These are phyloP conservation scores for Zaprionus lachaisei DNA, from an alignment of 1,140 invertebrate genomes.

Conservation along the genomic window DNA sequence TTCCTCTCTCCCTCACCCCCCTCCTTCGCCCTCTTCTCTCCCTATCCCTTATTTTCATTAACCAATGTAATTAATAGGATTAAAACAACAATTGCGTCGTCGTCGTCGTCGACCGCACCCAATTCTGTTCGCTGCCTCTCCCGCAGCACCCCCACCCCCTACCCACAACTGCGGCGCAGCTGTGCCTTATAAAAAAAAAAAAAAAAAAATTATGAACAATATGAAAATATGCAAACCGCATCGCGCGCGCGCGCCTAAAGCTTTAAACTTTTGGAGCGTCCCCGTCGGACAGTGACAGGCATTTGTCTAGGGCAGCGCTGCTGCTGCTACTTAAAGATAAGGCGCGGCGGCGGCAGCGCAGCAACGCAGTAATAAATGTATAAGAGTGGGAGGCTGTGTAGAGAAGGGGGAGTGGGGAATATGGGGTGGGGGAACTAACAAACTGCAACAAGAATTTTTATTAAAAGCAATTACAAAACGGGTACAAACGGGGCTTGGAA, in stretches of 20 bases:
- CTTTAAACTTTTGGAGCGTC: slow-evolving; percentile 53
- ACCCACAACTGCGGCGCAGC: slow-evolving; percentile 6
- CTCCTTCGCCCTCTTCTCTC: background rate
- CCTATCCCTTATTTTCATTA: slow-evolving; percentile 60
- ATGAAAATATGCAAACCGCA: slow-evolving; percentile 66
- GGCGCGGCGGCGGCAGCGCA: slow-evolving; percentile 18
- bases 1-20: slow-evolving; percentile 33
- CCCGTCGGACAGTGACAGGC: slow-evolving; percentile 38
- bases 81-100: slow-evolving; percentile 77
- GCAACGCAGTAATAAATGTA: slow-evolving; percentile 16
- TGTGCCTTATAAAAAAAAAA: slow-evolving; percentile 40
- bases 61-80: slow-evolving; percentile 82
- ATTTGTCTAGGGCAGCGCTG: slow-evolving; percentile 32
- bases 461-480: slow-evolving; percentile 81
- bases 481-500: slow-evolving; percentile 55
- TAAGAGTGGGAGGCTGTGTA: slow-evolving; percentile 35
- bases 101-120: slow-evolving; percentile 63
- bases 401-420: background rate
- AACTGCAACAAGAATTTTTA: slow-evolving; percentile 78
- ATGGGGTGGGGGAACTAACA: slow-evolving; percentile 22
- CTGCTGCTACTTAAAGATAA: slow-evolving; percentile 44
- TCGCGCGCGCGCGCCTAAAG: slow-evolving; percentile 61
- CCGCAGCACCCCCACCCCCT: slow-evolving; percentile 8
- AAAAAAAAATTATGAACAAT: slow-evolving; percentile 63
- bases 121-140: slow-evolving; percentile 42